These are phyloP conservation scores for Dromiciops gliroides DNA, from an alignment of 2,113 vertebrate species.

Conservation along the genomic window DNA sequence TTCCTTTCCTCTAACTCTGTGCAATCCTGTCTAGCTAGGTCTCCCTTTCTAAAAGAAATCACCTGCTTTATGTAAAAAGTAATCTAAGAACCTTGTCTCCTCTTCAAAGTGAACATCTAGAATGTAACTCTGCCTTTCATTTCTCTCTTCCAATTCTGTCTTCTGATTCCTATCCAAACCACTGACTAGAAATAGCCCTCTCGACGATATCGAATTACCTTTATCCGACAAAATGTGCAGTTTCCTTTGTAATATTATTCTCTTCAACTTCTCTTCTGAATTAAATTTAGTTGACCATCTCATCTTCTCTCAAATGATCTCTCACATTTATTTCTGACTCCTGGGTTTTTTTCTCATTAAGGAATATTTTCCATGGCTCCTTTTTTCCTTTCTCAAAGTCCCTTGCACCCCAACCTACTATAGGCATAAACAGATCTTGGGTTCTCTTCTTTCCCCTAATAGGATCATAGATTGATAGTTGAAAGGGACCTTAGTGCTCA, in stretches of 20 bases:
- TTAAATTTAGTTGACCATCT: neutral
- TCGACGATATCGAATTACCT: neutral
- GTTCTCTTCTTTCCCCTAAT: neutral
- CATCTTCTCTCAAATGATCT: neutral
- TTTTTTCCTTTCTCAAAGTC: neutral
- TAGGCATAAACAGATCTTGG: neutral
- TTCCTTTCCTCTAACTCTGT: slow-evolving; percentile 10
- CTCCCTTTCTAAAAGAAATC: neutral
- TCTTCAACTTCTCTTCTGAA: slow-evolving; percentile 1
- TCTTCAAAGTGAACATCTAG: neutral
- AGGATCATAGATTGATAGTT: neutral
- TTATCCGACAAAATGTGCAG: neutral
- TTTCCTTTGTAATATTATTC: slow-evolving; percentile 12
- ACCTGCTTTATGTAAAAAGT: neutral
- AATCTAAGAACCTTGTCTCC: neutral
- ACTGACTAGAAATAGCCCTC: neutral
- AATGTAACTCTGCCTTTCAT: neutral
- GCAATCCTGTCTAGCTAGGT: neutral
- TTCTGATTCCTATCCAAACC: neutral
- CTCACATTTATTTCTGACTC: neutral
- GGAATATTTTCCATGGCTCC: neutral
- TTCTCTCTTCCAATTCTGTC: neutral
- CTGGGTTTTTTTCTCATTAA: neutral
- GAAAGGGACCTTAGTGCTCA: neutral
- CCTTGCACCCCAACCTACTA: neutral